These are phyloP conservation scores for Platalea minor DNA, from an alignment of 2,797 vertebrate species.

Conservation along the genomic window DNA sequence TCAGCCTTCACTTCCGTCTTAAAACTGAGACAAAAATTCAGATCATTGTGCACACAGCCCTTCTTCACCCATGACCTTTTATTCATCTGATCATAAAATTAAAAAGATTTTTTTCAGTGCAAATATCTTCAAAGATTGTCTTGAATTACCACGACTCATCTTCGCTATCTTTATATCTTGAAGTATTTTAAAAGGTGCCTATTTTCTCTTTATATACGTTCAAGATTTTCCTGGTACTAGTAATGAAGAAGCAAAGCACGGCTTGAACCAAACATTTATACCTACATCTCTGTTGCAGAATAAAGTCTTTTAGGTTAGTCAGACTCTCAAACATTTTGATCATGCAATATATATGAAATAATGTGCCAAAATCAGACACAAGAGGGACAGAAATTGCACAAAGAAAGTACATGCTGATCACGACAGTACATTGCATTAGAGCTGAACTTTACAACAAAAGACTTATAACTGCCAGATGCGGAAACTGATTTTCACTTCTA, in stretches of 20 bases:
- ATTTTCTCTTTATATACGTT: not conserved
- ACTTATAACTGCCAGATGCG: not conserved
- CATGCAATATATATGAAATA: not conserved
- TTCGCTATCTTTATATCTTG: not conserved
- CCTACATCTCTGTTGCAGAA: not conserved
- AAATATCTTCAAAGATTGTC: not conserved
- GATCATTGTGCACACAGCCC: not conserved
- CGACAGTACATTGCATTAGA: not conserved
- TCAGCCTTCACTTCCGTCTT: not conserved
- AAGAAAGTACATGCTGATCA: not conserved
- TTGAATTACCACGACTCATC: not conserved
- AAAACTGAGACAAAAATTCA: not conserved
- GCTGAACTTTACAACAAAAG: not conserved
- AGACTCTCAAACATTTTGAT: not conserved
- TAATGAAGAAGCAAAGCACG: not conserved
- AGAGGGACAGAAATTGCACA: not conserved
- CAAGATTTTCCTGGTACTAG: not conserved
- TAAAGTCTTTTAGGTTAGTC: not conserved
- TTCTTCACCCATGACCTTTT: not conserved
- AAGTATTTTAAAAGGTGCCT: not conserved
- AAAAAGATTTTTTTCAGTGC: not conserved
- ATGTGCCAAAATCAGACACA: not conserved
- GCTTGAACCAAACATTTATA: not conserved
- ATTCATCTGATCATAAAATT: not conserved
- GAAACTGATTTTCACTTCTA: not conserved